A percentile compares a stretch with the other conserved stretches of the same genome.
Conservation (phyloP, 1,140 invertebrate species). For the Centruroides vittatus region DNA sequence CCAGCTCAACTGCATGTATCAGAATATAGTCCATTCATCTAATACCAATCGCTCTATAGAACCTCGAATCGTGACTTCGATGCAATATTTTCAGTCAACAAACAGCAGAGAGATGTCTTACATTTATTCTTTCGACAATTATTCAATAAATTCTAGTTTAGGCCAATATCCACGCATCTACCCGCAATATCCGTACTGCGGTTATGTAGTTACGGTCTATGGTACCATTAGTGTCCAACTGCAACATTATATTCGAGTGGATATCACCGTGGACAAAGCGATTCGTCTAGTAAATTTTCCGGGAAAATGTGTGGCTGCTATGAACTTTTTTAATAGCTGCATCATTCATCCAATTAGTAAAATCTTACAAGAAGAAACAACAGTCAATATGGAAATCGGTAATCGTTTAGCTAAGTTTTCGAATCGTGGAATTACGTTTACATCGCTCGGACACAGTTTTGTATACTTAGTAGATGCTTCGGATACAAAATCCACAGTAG, state of each 20-base stretch:
- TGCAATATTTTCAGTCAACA: no score
- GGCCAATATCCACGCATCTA: background rate
- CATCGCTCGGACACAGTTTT: conserved; percentile 62
- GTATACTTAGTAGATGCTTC: conserved; percentile 72
- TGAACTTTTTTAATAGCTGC: conserved; percentile 52
- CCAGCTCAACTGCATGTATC: no score
- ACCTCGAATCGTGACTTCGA: no score
- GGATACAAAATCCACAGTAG: conserved; percentile 67
- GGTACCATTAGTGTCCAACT: conserved; percentile 65
- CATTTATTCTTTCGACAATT: no score
- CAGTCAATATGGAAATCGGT: conserved; percentile 34
- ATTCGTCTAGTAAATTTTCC: conserved; percentile 59
- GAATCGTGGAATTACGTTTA: conserved; percentile 76
- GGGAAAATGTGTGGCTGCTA: conserved; percentile 52
- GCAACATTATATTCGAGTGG: conserved; percentile 56
- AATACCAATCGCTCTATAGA: no score
- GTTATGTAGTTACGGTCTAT: conserved; percentile 4
- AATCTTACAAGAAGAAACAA: conserved; percentile 64
- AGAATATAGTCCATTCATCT: no score
- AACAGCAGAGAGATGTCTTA: no score
- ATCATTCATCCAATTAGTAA: conserved; percentile 65
- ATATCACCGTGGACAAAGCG: conserved; percentile 63
- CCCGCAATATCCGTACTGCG: background rate
- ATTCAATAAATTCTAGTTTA: no score
- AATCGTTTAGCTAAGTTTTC: conserved; percentile 56